A percentile compares a stretch with the other conserved stretches of the same genome.
Conservation (phyloP, 2,113 vertebrate genomes). For the Albula glossodonta region DNA sequence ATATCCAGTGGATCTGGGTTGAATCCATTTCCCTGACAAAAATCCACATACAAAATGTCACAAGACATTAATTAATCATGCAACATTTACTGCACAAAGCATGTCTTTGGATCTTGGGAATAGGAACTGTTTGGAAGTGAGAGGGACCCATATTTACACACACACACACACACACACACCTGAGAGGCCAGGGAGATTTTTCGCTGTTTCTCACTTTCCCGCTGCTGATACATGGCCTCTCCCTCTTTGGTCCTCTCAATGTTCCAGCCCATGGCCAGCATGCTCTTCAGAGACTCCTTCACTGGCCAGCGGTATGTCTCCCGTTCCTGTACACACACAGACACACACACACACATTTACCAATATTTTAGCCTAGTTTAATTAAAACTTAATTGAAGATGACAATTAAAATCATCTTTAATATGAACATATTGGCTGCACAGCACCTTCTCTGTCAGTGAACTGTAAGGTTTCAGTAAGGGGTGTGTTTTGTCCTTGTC, state of each 20-base stretch:
- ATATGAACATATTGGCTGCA: no score
- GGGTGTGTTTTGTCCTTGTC: slow-evolving; percentile 90
- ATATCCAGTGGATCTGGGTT: slow-evolving; percentile 83
- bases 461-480: slow-evolving; percentile 88
- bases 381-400: neutral
- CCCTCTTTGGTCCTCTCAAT: slow-evolving; percentile 91
- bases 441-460: slow-evolving; percentile 88
- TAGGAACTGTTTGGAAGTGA: neutral
- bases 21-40: slow-evolving; percentile 80
- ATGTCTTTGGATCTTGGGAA: neutral
- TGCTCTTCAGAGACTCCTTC: slow-evolving; percentile 92
- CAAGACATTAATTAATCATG: slow-evolving; percentile 7
- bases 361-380: neutral
- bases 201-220: slow-evolving; percentile 86
- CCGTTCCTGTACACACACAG: slow-evolving; percentile 75
- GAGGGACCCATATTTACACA: neutral
- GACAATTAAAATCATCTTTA: neutral
- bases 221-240: slow-evolving; percentile 80
- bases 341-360: slow-evolving; percentile 17
- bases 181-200: slow-evolving; percentile 78
- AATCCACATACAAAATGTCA: neutral
- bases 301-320: slow-evolving; percentile 96
- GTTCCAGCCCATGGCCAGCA: slow-evolving; percentile 90
- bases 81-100: neutral
- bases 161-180: slow-evolving; percentile 57